Percentiles rank a stretch among this genome's conserved stretches.
These are phyloP conservation scores for Sebastes diaconus DNA, from an alignment of 2,797 vertebrate genomes.

Conservation along the genomic window DNA sequence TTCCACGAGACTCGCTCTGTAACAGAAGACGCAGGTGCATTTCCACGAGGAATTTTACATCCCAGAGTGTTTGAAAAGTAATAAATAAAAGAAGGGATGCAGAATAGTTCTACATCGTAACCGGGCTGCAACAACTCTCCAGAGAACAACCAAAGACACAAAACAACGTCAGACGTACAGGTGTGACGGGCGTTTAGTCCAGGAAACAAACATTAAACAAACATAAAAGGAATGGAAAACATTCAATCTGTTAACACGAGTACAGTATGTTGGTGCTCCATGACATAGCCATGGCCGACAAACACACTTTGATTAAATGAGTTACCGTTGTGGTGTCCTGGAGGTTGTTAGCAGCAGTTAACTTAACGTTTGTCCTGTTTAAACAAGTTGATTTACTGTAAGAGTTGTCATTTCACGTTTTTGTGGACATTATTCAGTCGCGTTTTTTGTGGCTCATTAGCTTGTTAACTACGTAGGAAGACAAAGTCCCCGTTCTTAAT, in stretches of 20 bases:
- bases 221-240: not conserved
- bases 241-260: not conserved
- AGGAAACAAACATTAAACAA: not conserved
- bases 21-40: no score
- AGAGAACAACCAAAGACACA: no score
- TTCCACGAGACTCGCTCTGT: not conserved
- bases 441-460: no score
- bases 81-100: slow-evolving; percentile 1
- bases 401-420: no score
- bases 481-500: no score
- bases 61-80: not conserved
- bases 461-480: no score
- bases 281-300: not conserved
- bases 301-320: not conserved
- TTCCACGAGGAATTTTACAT: not conserved
- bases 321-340: not conserved
- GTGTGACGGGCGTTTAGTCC: not conserved
- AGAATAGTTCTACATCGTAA: not conserved
- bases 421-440: not conserved
- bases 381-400: no score
- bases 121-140: not conserved
- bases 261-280: not conserved
- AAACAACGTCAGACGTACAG: no score
- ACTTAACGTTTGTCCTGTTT: no score
- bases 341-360: no score